A percentile compares a stretch with the other conserved stretches of the same genome.
phyloP scores from a whole-genome alignment of 1,140 invertebrate species.

The Drosophila rufa region DNA sequence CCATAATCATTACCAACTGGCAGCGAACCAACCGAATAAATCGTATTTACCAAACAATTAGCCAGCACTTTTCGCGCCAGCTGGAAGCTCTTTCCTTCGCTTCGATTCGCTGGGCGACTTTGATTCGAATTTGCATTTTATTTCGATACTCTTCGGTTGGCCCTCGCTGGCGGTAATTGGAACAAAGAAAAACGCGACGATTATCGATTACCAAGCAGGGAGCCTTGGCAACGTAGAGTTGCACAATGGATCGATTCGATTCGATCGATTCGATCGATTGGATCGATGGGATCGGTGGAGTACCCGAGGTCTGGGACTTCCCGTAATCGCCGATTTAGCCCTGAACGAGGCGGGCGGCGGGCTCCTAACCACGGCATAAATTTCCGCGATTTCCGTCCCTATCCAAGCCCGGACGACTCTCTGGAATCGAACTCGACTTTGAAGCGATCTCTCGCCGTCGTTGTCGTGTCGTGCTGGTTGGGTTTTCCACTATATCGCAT shows the following conservation, averaged over 20 bases:
- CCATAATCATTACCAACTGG: slow-evolving; percentile 17
- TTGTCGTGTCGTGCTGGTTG: slow-evolving; percentile 4
- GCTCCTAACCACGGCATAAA: slow-evolving; percentile 6
- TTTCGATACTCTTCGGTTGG: slow-evolving; percentile 1
- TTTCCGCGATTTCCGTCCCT: slow-evolving; percentile 39
- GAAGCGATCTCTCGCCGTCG: not conserved
- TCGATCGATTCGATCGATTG: not conserved
- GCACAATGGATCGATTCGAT: slow-evolving; percentile 22
- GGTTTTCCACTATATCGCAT: slow-evolving; percentile 39
- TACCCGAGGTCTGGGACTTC: slow-evolving; percentile 23
- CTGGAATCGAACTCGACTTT: slow-evolving; percentile 7
- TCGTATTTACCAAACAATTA: slow-evolving; percentile 40
- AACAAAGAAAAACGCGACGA: slow-evolving; percentile 36
- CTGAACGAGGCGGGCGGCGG: slow-evolving; percentile 1
- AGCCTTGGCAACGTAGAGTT: slow-evolving; percentile 22
- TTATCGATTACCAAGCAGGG: slow-evolving; percentile 32
- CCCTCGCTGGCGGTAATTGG: slow-evolving; percentile 40
- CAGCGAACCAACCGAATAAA: slow-evolving; percentile 28
- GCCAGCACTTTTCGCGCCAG: slow-evolving; percentile 13
- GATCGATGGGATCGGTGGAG: slow-evolving; percentile 4
- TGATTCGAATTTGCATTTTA: slow-evolving; percentile 26
- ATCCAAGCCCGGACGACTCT: not conserved
- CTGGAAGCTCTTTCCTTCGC: slow-evolving; percentile 10
- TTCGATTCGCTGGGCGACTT: slow-evolving; percentile 10
- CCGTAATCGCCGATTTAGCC: slow-evolving; percentile 23